Evolutionary conservation across 2,797 vertebrate genomes (phyloP), one percentile per base, ranked within the genome.

Genomic region (Periophthalmus magnuspinnatus): DNA sequence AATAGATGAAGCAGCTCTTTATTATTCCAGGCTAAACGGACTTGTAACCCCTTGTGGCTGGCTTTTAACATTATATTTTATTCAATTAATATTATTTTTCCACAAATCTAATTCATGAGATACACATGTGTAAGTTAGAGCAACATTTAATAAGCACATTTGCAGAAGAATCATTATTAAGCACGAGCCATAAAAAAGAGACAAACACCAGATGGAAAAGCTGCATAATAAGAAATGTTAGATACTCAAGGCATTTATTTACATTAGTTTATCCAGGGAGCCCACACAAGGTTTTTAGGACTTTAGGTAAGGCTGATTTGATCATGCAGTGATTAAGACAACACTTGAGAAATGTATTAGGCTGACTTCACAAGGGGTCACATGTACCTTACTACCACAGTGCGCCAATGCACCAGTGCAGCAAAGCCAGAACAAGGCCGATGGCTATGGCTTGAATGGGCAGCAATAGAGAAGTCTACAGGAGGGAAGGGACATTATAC

Each of bases 311-410:
- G 72, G 59, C 72, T 65, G 70, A 81, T 83, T 84, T 79, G 71
- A 70, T 83, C 90, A 91, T 92, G 92, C 92, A 84, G 76, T 82
- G 74, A 67, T 74, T 76, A 71, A 65, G 72, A 81, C 80, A 65
- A 83, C 74, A 87, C 36, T 61, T 67, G 75, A 63, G 87, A 88
- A 89, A 84, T 28, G 81, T 78, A 84, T 81, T 80, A 84, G 78
- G 81, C 76, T 56, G 52, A 80, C 77, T 86, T 77, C 82, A 95
- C 94, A 95, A 65, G 93, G 93, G 94, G 92, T 94, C 94, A 94
- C 94, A 86, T 96, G 96, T 99, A 99, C 97, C 97, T 99, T 96
- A 94, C 97, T 99, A 99, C 97, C 97, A 98, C 95, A 99, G 95
- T 94, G 96, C 96, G 93, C 95, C 94, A 95, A 96, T 97, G 95